These are phyloP conservation scores for Poecile montanus DNA, from an alignment of 2,797 vertebrate genomes.

Conservation along the genomic window DNA sequence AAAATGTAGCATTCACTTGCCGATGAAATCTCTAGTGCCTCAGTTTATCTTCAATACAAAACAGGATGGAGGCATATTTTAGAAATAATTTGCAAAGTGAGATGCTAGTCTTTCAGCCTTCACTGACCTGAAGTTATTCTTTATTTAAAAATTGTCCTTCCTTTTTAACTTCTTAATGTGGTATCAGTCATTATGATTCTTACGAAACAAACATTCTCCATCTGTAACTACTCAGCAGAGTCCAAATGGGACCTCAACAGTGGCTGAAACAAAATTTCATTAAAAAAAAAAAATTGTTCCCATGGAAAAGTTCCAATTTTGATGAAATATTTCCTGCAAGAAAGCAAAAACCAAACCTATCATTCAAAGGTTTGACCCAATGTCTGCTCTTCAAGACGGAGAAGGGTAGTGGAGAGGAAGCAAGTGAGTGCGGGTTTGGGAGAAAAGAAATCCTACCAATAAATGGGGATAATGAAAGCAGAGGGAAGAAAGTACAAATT, in stretches of 20 bases:
- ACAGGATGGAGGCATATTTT: neutral
- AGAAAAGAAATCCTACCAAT: constrained; percentile 9
- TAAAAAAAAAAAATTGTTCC: neutral
- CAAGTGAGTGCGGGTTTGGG: neutral
- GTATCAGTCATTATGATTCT: neutral
- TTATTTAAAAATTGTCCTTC: neutral
- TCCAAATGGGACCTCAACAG: neutral
- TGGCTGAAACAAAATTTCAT: neutral
- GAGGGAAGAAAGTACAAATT: constrained; percentile 35
- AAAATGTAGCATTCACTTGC: neutral
- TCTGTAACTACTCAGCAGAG: neutral
- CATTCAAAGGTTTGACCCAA: neutral
- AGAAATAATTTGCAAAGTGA: neutral
- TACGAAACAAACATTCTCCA: neutral
- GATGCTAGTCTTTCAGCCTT: neutral
- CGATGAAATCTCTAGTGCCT: neutral
- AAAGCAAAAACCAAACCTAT: neutral
- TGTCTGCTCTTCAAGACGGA: neutral
- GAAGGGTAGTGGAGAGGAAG: neutral
- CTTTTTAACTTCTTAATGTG: neutral
- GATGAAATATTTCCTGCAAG: constrained; percentile 3
- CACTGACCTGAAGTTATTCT: neutral
- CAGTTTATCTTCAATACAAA: neutral
- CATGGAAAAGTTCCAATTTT: neutral
- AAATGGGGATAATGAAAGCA: constrained; percentile 15